These are phyloP conservation scores for Oreochromis spilurus DNA, from an alignment of 2,113 vertebrate species.

Conservation along the genomic window DNA sequence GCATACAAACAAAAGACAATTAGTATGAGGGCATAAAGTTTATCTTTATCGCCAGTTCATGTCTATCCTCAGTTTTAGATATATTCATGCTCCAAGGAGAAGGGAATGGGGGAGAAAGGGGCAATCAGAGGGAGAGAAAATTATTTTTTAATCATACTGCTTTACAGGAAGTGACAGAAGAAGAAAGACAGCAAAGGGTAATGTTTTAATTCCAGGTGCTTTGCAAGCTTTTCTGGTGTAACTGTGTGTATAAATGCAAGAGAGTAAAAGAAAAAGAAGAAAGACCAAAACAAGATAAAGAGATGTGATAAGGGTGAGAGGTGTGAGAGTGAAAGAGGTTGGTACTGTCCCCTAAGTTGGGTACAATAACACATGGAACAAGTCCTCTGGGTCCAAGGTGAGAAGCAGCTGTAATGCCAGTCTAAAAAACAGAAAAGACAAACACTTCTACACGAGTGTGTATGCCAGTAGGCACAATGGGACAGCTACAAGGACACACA, in stretches of 20 bases:
- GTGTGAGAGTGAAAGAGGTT: constrained; percentile 11
- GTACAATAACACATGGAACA: background rate
- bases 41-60: background rate
- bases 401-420: background rate
- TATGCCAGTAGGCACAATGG: background rate
- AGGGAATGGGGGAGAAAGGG: constrained; percentile 13
- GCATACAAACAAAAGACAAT: background rate
- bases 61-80: background rate
- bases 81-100: background rate
- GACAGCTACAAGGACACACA: background rate
- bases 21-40: background rate
- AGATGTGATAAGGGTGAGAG: background rate
- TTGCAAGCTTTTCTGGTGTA: background rate
- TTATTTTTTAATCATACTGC: constrained; percentile 4
- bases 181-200: background rate
- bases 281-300: background rate
- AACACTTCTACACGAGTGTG: background rate
- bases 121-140: background rate
- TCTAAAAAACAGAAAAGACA: background rate
- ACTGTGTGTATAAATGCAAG: background rate
- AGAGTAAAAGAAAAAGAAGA: background rate
- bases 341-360: background rate
- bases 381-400: background rate
- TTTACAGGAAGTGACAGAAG: background rate
- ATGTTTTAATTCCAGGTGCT: background rate